These are phyloP conservation scores for Apis laboriosa DNA, from an alignment of 1,140 invertebrate genomes.

Conservation along the genomic window DNA sequence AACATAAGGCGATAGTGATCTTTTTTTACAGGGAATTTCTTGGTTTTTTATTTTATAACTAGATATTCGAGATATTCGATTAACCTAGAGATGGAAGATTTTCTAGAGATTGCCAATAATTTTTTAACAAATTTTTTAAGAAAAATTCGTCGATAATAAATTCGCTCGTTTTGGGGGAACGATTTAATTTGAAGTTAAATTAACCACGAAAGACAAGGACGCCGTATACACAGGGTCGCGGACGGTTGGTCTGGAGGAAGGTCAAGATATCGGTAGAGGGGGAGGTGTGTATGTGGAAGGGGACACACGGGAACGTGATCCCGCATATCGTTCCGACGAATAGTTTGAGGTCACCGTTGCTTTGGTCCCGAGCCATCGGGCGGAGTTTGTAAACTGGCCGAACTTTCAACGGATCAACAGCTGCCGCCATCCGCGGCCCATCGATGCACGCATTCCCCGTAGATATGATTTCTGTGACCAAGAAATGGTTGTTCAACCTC, in stretches of 20 bases:
- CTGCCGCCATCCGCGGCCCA: slow-evolving; percentile 13
- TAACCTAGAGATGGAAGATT: no score
- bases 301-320: slow-evolving; percentile 25
- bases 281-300: background rate
- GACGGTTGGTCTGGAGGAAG: background rate
- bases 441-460: background rate
- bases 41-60: no score
- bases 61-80: no score
- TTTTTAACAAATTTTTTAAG: no score
- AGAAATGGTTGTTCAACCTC: background rate
- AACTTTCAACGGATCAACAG: slow-evolving; percentile 51
- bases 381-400: slow-evolving; percentile 52
- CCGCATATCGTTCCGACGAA: slow-evolving; percentile 67
- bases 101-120: no score
- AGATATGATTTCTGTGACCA: slow-evolving; percentile 21
- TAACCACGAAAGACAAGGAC: background rate
- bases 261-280: background rate
- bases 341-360: slow-evolving; percentile 48
- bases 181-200: no score
- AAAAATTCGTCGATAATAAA: background rate
- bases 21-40: no score
- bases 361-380: slow-evolving; percentile 46
- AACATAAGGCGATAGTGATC: no score
- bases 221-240: background rate
- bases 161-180: background rate